Evolutionary conservation across 2,797 vertebrate genomes (phyloP).

Genomic region (Molossus alvarezi): DNA sequence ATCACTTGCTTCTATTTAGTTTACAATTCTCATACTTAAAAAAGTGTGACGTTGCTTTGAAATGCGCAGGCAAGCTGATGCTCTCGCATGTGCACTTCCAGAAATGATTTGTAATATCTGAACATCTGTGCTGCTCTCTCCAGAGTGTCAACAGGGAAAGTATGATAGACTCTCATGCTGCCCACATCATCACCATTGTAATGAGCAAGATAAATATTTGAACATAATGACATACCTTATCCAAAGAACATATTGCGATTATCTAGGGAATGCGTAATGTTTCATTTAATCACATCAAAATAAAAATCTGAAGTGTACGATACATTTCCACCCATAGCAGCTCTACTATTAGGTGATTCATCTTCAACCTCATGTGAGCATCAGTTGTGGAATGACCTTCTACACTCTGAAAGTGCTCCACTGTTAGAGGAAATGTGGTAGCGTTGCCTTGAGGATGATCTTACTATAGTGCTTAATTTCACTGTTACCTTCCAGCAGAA

Average conservation of each 20-base stretch:
- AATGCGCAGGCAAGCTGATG: neutral
- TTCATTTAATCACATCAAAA: constrained; percentile 72
- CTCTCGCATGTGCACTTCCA: constrained; percentile 7
- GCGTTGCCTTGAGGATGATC: neutral
- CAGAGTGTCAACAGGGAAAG: constrained; percentile 45
- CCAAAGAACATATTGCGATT: constrained; percentile 70
- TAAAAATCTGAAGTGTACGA: neutral
- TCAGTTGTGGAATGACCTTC: neutral
- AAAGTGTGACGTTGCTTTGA: neutral
- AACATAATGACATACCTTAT: constrained; percentile 66
- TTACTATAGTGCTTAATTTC: neutral
- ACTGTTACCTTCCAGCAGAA: neutral
- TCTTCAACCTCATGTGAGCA: neutral
- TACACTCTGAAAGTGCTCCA: neutral
- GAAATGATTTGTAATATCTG: constrained; percentile 47
- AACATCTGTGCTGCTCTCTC: constrained; percentile 69
- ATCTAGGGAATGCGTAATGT: constrained; percentile 68
- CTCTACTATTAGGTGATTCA: neutral
- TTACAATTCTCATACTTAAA: neutral
- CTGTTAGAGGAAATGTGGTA: neutral
- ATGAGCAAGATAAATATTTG: constrained; percentile 77
- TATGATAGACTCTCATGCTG: constrained; percentile 44
- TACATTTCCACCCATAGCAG: neutral
- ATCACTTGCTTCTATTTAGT: constrained; percentile 7
- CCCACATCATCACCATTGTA: constrained; percentile 63